Evolutionary conservation across 2,888 invertebrate genomes (phyloP).

Genomic region (Ochropacha duplaris): DNA sequence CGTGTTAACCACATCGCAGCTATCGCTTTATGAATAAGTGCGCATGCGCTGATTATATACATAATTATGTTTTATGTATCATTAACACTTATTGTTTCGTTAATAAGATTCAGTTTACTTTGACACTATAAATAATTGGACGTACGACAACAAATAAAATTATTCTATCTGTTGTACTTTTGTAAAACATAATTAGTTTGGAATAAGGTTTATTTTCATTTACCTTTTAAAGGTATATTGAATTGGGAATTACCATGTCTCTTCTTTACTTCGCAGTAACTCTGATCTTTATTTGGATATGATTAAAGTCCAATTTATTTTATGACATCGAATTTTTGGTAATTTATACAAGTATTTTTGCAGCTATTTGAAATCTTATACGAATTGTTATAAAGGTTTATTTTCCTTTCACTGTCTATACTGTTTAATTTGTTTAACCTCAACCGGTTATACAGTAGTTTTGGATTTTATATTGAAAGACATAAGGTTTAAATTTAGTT

Average conservation of each 20-base stretch:
- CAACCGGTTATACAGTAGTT: background rate
- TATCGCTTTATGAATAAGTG: constrained; percentile 27
- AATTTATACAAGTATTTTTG: background rate
- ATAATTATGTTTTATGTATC: background rate
- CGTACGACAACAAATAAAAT: background rate
- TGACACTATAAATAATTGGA: background rate
- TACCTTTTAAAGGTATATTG: background rate
- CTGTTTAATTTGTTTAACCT: constrained; percentile 8
- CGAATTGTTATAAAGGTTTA: background rate
- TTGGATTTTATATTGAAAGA: background rate
- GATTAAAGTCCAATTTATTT: background rate
- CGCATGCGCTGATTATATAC: constrained; percentile 14
- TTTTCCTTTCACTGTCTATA: constrained; percentile 6
- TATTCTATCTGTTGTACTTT: background rate
- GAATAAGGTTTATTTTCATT: background rate
- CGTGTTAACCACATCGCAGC: constrained; percentile 52
- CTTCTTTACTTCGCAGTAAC: background rate
- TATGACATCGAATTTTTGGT: too few species aligned
- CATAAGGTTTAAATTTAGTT: background rate
- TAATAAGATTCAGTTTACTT: constrained; percentile 10
- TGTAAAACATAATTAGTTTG: background rate
- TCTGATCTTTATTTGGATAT: background rate
- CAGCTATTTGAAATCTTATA: background rate
- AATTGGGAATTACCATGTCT: background rate
- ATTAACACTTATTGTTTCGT: background rate